Evolutionary conservation across 2,797 vertebrate genomes (phyloP).

Genomic region (Synanceia verrucosa): DNA sequence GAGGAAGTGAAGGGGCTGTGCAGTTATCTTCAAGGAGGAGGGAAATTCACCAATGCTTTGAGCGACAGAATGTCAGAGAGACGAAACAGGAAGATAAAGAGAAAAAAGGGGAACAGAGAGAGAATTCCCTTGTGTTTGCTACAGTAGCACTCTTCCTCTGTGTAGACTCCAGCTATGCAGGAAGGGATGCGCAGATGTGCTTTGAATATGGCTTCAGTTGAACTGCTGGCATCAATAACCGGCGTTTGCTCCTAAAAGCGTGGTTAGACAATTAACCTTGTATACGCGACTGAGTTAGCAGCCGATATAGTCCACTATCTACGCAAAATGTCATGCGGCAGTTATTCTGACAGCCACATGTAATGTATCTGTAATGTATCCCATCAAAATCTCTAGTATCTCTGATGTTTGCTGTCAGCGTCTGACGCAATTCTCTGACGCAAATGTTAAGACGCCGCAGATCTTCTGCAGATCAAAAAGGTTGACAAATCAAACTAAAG

Average conservation of each 20-base stretch:
- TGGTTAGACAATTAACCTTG: constrained; percentile 6
- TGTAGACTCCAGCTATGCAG: constrained; percentile 47
- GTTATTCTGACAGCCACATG: not conserved
- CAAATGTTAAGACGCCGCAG: not conserved
- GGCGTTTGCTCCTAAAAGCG: constrained; percentile 1
- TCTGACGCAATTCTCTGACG: constrained; percentile 17
- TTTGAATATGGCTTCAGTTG: constrained; percentile 38
- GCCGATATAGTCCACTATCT: not conserved
- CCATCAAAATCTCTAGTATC: not conserved
- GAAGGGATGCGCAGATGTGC: constrained; percentile 15
- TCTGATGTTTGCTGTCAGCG: constrained; percentile 5
- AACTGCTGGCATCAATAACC: constrained; percentile 28
- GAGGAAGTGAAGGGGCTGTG: constrained; percentile 12
- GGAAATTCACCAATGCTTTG: constrained; percentile 10
- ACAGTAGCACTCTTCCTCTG: constrained; percentile 16
- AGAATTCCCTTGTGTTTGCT: constrained; percentile 23
- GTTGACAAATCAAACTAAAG: constrained; percentile 33
- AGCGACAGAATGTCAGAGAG: constrained; percentile 26
- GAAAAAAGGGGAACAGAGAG: constrained; percentile 16
- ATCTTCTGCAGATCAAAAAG: constrained; percentile 8
- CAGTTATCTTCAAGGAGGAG: constrained; percentile 14
- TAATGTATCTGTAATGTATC: not conserved
- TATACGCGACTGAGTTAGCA: not conserved
- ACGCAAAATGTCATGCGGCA: not conserved
- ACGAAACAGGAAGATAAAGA: constrained; percentile 17